phyloP scores from a whole-genome alignment of 2,113 vertebrate genomes.

The Phocoena sinus region DNA sequence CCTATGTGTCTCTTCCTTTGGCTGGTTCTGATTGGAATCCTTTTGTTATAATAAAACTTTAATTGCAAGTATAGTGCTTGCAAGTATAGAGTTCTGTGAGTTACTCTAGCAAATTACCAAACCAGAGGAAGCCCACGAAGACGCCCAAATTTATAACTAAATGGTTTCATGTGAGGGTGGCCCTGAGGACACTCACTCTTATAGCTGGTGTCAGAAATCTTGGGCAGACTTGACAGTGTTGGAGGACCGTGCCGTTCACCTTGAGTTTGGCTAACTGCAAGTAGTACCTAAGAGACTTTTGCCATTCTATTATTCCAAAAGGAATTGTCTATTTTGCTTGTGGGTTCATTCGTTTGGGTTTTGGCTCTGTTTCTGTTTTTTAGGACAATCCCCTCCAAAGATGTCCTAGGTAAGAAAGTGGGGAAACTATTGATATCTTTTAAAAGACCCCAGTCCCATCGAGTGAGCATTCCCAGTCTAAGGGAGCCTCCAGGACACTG shows the following conservation, averaged over 20 bases:
- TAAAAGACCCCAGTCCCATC: neutral
- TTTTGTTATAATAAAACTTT: neutral
- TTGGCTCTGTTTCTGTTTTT: neutral
- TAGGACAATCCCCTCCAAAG: neutral
- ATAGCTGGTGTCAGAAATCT: neutral
- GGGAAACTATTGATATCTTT: neutral
- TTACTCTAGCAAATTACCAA: neutral
- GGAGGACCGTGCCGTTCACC: neutral
- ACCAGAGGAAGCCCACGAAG: neutral
- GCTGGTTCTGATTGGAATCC: neutral
- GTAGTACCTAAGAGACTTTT: neutral
- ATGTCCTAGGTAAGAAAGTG: neutral
- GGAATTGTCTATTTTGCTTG: neutral
- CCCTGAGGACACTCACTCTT: neutral
- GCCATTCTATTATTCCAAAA: neutral
- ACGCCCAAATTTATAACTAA: neutral
- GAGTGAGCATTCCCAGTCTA: neutral
- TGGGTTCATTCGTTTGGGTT: neutral
- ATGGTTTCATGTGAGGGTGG: neutral
- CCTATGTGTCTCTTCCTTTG: neutral
- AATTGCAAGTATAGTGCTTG: neutral
- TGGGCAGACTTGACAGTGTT: neutral
- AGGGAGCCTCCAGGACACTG: slow-evolving; percentile 36
- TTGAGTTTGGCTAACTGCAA: neutral
- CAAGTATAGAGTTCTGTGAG: neutral